A percentile compares a stretch with the other conserved stretches of the same genome.
Evolutionary conservation across 2,113 vertebrate species (phyloP).

Genomic region (Anolis carolinensis): DNA sequence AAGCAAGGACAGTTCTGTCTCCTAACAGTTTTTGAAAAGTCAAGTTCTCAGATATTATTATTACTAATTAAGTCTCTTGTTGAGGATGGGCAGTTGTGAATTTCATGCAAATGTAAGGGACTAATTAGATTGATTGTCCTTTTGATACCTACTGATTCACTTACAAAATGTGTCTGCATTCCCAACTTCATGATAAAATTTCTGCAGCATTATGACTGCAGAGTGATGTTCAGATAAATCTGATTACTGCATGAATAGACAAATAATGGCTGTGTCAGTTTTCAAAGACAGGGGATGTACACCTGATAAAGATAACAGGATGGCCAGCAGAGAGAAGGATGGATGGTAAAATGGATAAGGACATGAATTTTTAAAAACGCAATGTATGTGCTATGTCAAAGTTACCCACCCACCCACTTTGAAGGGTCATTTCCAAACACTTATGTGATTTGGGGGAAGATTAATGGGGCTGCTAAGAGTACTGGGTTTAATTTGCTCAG

Average conservation of each 20-base stretch:
- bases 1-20: constrained; percentile 62
- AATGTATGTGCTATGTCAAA: background rate
- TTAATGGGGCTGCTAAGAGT: background rate
- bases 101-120: constrained; percentile 75
- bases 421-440: background rate
- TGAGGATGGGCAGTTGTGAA: constrained; percentile 74
- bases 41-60: constrained; percentile 73
- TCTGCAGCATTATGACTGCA: constrained; percentile 77
- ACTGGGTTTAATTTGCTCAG: background rate
- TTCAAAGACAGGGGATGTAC: constrained; percentile 71
- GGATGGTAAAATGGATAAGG: background rate
- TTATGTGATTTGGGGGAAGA: background rate
- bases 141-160: constrained; percentile 81
- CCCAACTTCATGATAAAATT: constrained; percentile 75
- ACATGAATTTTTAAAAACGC: background rate
- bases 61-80: constrained; percentile 77
- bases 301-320: constrained; percentile 63
- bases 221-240: constrained; percentile 77
- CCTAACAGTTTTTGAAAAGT: constrained; percentile 70
- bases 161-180: constrained; percentile 79
- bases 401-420: background rate
- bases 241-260: constrained; percentile 78
- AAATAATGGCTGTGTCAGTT: constrained; percentile 74
- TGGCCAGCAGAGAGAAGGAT: background rate
- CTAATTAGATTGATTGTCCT: constrained; percentile 84